Evolutionary conservation across 37 sponge, comb jelly and placozoan species (phyloP), one percentile per base, ranked within the genome.

Genomic region (Chondrosia reniformis): DNA sequence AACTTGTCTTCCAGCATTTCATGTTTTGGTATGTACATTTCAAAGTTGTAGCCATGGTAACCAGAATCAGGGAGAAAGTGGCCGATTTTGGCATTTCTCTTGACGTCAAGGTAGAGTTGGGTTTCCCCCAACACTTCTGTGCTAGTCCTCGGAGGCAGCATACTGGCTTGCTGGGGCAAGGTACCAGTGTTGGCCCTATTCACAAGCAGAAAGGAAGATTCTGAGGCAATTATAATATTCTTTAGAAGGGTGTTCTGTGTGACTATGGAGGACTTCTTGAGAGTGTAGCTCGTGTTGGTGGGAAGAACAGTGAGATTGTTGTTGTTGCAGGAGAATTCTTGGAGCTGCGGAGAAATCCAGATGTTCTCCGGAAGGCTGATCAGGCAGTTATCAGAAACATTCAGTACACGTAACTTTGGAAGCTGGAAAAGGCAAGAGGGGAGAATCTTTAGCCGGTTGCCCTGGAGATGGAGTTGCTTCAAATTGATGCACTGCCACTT

Each of bases 291-390:
- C 74, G 66, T 57, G 66, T 86, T 84, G 27, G 87, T 73, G 27
- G 93, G 93, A 33, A 92, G 65, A 34, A 15, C 33, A 38, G 76
- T 67, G 2, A 92, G 59, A 30, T 61, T 34, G 45, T 92, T 92
- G 80, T 80, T 15, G 0, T 63, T 37, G 45, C 89, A 84, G 56
- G 59, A 54, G 36, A 88, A 64, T 3, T 74, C 63, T 32, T 79
- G 65, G 34, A 96, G 83, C 33, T 83, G 80, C 9, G 90, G 93
- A 0, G 93, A 79, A 1, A 52, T 84, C 96, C 96, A 96, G 45
- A 92, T 33, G 46, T 81, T 41, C 33, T 72, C 31, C 15, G 94
- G 88, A 33, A 93, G 79, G 33, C 45, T 32, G 28, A 3, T 17
- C 10, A 93, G 49, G 15, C 81, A 46, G 40, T 93, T 93, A 54